phyloP scores from a whole-genome alignment of 2,797 vertebrate genomes.

The Octomys mimax region DNA sequence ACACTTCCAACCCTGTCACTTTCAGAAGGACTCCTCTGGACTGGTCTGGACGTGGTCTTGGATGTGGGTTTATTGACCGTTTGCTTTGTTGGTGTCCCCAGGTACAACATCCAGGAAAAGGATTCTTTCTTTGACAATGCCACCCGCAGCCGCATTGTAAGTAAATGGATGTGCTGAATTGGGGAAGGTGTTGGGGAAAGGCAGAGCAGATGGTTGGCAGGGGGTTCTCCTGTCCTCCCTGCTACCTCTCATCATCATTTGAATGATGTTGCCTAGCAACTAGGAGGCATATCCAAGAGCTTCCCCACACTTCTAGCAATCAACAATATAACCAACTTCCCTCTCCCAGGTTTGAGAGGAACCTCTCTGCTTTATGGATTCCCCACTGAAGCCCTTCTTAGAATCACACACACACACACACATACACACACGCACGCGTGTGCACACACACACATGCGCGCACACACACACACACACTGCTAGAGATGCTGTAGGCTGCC shows the following conservation, averaged over 20 bases:
- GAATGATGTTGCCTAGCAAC: conserved; percentile 60
- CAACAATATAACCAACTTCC: conserved; percentile 5
- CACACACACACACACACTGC: too few relatives aligned
- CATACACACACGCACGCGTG: too few relatives aligned
- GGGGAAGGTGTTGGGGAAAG: background rate
- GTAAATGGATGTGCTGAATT: conserved; percentile 81
- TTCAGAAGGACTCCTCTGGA: background rate
- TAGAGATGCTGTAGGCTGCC: background rate
- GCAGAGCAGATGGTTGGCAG: background rate
- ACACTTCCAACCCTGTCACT: background rate
- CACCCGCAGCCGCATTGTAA: conserved; percentile 97
- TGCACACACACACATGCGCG: too few relatives aligned
- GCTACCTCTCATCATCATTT: background rate
- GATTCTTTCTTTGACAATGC: conserved; percentile 96
- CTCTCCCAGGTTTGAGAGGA: background rate
- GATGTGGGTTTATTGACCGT: background rate
- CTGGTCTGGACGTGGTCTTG: background rate
- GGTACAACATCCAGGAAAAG: conserved; percentile 96
- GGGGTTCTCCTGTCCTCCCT: background rate
- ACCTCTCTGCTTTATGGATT: background rate
- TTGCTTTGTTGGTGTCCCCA: conserved; percentile 84
- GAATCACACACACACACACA: background rate
- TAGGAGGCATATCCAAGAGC: background rate
- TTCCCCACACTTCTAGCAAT: background rate
- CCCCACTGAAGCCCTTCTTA: background rate